These are phyloP conservation scores for Ciconia boyciana DNA, from an alignment of 2,113 vertebrate genomes.

Conservation along the genomic window DNA sequence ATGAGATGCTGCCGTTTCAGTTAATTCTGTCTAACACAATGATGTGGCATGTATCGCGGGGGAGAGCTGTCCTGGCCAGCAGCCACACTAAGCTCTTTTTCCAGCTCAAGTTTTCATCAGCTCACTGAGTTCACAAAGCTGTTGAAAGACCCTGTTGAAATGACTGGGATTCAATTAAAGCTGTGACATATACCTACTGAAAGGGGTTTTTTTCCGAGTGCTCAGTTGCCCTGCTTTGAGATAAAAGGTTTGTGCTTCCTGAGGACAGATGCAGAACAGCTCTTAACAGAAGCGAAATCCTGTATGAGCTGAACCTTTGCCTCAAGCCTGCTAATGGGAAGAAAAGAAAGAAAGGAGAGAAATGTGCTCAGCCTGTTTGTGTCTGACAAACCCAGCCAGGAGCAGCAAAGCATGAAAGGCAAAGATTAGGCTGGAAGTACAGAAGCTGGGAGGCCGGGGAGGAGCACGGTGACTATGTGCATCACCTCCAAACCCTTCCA, in stretches of 20 bases:
- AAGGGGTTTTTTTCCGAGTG: accelerated
- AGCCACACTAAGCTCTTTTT: not conserved
- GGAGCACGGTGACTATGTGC: not conserved
- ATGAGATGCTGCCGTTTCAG: not conserved
- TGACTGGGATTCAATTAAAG: not conserved
- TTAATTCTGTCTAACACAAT: not conserved
- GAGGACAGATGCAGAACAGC: not conserved
- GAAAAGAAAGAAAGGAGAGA: not conserved
- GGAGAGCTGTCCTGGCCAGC: not conserved
- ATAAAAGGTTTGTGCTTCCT: not conserved
- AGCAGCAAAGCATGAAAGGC: not conserved
- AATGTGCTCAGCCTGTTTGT: not conserved
- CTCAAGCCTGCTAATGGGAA: not conserved
- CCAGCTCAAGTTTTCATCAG: not conserved
- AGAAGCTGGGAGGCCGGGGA: not conserved
- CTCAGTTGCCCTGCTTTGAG: not conserved
- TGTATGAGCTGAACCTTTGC: not conserved
- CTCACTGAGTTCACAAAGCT: not conserved
- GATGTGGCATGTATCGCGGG: accelerated
- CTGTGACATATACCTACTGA: not conserved
- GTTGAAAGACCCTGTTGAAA: not conserved
- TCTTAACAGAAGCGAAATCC: not conserved
- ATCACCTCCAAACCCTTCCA: not conserved
- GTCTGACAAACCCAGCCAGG: not conserved
- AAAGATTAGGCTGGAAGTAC: not conserved